Conservation (phyloP, 2,888 invertebrate genomes). For the Nasonovia ribisnigri region DNA sequence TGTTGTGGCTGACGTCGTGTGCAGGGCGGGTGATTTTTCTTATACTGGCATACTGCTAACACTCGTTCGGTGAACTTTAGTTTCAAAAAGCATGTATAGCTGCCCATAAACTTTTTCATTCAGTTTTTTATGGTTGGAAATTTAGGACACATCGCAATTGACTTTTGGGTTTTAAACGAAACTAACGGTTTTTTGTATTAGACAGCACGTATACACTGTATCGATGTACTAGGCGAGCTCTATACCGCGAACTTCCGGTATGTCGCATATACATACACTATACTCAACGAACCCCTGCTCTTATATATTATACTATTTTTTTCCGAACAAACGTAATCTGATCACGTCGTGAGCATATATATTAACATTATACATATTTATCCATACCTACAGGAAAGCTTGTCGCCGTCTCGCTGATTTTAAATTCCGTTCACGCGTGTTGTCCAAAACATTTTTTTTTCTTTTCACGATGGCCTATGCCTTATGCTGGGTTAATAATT, state of each 20-base stretch:
- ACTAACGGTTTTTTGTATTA: neutral
- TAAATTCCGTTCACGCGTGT: constrained; percentile 48
- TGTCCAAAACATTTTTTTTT: constrained; percentile 29
- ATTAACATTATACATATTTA: constrained; percentile 10
- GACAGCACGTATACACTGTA: neutral
- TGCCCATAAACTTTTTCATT: neutral
- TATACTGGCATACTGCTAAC: neutral
- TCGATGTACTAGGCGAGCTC: neutral
- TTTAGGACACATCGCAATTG: neutral
- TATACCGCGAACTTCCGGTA: constrained; percentile 17
- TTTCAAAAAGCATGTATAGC: neutral
- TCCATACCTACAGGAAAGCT: neutral
- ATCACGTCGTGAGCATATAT: constrained; percentile 25
- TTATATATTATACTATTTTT: neutral
- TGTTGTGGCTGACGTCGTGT: neutral
- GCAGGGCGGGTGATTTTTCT: neutral
- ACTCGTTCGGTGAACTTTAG: neutral
- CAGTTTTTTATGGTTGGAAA: neutral
- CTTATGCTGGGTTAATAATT: neutral
- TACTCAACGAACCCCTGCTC: neutral
- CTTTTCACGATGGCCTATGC: neutral
- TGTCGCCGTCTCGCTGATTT: neutral
- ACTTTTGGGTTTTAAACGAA: neutral
- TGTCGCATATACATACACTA: neutral
- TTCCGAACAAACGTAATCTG: constrained; percentile 46